Evolutionary conservation across 2,888 invertebrate species (phyloP).

Genomic region (Candidula unifasciata): DNA sequence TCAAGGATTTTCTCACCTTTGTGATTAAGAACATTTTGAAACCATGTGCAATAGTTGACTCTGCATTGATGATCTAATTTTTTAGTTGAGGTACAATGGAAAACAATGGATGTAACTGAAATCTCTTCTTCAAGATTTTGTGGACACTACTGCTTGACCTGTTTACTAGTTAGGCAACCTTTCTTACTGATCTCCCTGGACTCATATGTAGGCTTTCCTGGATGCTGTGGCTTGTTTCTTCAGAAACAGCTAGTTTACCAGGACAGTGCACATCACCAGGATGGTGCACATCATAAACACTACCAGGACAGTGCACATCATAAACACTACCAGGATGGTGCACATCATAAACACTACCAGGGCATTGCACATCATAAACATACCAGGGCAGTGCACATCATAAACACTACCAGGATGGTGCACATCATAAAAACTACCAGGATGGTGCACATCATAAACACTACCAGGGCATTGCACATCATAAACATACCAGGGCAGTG

Average conservation of each 20-base stretch:
- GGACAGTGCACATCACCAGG: not conserved
- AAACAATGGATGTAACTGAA: not conserved
- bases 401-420: too few relatives aligned
- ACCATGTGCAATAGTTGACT: not conserved
- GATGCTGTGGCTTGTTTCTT: not conserved
- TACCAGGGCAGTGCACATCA: too few relatives aligned
- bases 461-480: too few relatives aligned
- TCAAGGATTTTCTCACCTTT: not conserved
- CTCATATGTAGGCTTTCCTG: not conserved
- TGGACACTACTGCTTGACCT: not conserved
- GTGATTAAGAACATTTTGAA: not conserved
- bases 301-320: too few relatives aligned
- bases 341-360: too few relatives aligned
- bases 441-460: too few relatives aligned
- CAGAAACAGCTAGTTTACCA: not conserved
- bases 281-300: too few relatives aligned
- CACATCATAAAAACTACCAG: too few relatives aligned
- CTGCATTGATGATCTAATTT: constrained; percentile 4
- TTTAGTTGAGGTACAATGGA: not conserved
- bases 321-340: too few relatives aligned
- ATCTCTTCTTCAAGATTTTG: not conserved
- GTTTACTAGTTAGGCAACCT: not conserved
- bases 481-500: too few relatives aligned
- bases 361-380: too few relatives aligned
- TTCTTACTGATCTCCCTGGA: not conserved